These are phyloP conservation scores for Umimayanthus kanabou DNA, from an alignment of 92 coral and sea anemone genomes.

Conservation along the genomic window DNA sequence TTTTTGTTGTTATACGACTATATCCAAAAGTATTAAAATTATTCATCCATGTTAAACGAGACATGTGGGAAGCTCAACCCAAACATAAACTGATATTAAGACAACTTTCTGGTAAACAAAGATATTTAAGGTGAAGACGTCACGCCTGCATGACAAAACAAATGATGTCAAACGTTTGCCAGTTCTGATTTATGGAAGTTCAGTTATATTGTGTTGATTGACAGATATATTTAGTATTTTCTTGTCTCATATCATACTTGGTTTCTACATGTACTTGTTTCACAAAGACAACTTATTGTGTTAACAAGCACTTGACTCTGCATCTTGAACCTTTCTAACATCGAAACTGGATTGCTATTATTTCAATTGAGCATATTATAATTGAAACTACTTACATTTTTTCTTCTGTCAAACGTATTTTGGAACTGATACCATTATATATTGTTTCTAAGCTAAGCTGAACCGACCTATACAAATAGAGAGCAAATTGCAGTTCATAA, in stretches of 20 bases:
- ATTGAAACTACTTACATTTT: not conserved
- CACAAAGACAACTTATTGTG: not conserved
- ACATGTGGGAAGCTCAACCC: not conserved
- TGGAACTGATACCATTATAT: not conserved
- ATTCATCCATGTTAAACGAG: not conserved
- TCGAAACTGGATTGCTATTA: not conserved
- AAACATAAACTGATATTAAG: not conserved
- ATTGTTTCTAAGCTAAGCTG: not conserved
- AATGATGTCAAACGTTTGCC: not conserved
- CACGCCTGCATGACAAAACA: not conserved
- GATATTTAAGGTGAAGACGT: not conserved
- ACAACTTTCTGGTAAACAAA: not conserved
- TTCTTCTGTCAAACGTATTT: not conserved
- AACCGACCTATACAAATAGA: not conserved
- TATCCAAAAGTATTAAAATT: too few relatives aligned
- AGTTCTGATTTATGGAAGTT: not conserved
- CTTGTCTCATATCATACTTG: not conserved
- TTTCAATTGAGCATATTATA: too few relatives aligned
- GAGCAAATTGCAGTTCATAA: not conserved
- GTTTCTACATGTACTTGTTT: not conserved
- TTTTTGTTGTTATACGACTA: too few relatives aligned
- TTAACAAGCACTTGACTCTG: not conserved
- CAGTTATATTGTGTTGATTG: not conserved
- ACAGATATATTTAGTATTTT: not conserved
- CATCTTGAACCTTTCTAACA: not conserved